phyloP scores from a whole-genome alignment of 2,888 invertebrate species.

The Gortyna flavago region DNA sequence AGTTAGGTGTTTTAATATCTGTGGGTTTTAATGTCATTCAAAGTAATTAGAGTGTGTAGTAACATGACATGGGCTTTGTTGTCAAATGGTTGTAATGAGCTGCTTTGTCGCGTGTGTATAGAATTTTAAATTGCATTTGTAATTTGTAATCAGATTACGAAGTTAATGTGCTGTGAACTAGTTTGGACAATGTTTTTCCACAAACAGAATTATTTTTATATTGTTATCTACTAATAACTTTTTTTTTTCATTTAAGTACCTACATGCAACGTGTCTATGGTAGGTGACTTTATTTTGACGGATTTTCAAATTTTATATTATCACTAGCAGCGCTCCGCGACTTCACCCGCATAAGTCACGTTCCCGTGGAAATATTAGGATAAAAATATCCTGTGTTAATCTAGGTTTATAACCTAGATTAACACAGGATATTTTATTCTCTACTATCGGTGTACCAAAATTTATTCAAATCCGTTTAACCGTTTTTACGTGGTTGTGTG shows the following conservation, averaged over 20 bases:
- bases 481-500: not conserved
- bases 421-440: too few relatives aligned
- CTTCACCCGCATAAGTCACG: not conserved
- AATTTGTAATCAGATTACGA: constrained; percentile 25
- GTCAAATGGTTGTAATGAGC: constrained; percentile 18
- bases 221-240: not conserved
- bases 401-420: not conserved
- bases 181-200: not conserved
- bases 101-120: constrained; percentile 22
- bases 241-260: not conserved
- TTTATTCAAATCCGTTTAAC: not conserved
- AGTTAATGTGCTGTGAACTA: constrained; percentile 18
- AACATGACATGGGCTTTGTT: constrained; percentile 26
- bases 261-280: not conserved
- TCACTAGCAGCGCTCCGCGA: not conserved
- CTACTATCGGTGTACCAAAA: not conserved
- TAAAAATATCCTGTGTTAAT: not conserved
- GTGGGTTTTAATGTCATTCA: constrained; percentile 38
- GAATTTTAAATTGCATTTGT: constrained; percentile 19
- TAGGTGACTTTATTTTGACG: not conserved
- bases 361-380: not conserved
- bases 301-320: not conserved
- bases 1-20: constrained; percentile 28
- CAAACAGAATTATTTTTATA: not conserved
- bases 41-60: constrained; percentile 33